A percentile compares a stretch with the other conserved stretches of the same genome.
Evolutionary conservation across 2,888 invertebrate species (phyloP).

Genomic region (Scaeva pyrastri): DNA sequence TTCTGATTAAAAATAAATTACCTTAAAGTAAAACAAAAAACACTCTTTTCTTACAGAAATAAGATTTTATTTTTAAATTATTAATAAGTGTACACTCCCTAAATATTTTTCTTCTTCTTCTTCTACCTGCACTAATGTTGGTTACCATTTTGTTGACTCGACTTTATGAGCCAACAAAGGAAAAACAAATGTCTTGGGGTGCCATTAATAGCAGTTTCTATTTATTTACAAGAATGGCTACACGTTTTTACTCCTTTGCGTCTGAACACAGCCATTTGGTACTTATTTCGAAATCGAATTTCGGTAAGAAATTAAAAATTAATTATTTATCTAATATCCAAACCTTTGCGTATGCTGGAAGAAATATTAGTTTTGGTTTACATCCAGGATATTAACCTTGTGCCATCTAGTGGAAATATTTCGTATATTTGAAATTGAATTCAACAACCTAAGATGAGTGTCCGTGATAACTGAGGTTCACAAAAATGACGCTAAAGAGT

Average conservation of each 20-base stretch:
- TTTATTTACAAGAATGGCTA: too few species aligned
- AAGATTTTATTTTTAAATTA: too few species aligned
- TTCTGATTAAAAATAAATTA: too few species aligned
- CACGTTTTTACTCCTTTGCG: not conserved
- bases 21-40: too few species aligned
- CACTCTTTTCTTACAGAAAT: too few species aligned
- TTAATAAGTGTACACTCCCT: too few species aligned
- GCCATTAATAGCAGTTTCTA: too few species aligned
- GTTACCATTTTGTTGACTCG: too few species aligned
- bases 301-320: not conserved
- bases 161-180: too few species aligned
- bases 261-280: not conserved
- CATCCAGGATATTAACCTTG: not conserved
- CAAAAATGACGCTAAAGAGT: not conserved
- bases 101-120: too few species aligned
- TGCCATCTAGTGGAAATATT: not conserved
- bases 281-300: not conserved
- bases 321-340: not conserved
- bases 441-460: not conserved
- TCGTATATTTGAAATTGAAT: not conserved
- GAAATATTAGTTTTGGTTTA: not conserved
- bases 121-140: too few species aligned
- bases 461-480: not conserved
- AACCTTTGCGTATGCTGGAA: not conserved
- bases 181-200: too few species aligned